phyloP scores from a whole-genome alignment of 1,140 invertebrate genomes.

The Lanistes nyassanus region DNA sequence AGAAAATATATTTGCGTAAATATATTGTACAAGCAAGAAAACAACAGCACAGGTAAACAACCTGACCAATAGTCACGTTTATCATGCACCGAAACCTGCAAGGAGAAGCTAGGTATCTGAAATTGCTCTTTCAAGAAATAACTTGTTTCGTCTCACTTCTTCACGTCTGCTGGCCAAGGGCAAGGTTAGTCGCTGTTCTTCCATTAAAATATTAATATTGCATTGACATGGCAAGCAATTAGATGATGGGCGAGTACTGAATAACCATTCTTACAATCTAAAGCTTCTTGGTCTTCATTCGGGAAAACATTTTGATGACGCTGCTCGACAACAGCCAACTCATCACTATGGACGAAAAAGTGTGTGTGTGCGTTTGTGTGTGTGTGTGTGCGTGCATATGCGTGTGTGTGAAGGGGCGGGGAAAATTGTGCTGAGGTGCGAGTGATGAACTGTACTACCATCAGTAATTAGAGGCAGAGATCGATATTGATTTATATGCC shows the following conservation, averaged over 20 bases:
- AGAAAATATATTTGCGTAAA: too few species aligned
- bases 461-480: too few species aligned
- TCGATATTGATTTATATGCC: too few species aligned
- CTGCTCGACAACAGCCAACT: neutral
- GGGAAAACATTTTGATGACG: neutral
- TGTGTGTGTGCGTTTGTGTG: too few species aligned
- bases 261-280: neutral
- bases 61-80: neutral
- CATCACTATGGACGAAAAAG: neutral
- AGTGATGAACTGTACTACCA: too few species aligned
- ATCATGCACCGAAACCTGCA: neutral
- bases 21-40: too few species aligned
- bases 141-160: neutral
- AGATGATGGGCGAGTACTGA: neutral
- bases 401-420: neutral
- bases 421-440: too few species aligned
- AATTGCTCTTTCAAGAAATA: neutral
- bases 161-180: neutral
- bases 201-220: neutral
- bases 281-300: neutral
- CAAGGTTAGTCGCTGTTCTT: neutral
- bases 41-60: too few species aligned
- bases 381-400: neutral
- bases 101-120: too few species aligned
- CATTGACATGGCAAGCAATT: neutral